Evolutionary conservation across 2,113 vertebrate species (phyloP).

Genomic region (Gymnocephalus cernua): DNA sequence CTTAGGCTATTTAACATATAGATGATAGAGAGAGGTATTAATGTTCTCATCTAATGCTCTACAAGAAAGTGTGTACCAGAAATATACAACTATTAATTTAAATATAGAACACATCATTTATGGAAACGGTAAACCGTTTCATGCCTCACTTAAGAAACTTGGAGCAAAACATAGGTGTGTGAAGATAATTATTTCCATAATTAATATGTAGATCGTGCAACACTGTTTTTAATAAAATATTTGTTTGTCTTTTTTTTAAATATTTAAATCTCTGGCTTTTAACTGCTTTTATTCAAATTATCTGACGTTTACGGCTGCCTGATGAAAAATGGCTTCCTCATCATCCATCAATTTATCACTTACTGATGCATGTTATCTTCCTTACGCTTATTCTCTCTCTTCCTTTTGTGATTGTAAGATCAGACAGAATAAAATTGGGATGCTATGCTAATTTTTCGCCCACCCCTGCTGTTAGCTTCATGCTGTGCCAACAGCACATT

Average conservation of each 20-base stretch:
- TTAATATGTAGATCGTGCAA: background rate
- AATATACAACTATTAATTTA: too few species aligned
- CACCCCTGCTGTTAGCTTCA: conserved; percentile 42
- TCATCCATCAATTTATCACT: conserved; percentile 43
- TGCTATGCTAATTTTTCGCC: conserved; percentile 43
- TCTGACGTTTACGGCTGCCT: background rate
- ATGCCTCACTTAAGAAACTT: background rate
- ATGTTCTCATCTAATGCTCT: too few species aligned
- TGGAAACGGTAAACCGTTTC: background rate
- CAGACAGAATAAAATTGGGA: conserved; percentile 36
- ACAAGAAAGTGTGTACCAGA: background rate
- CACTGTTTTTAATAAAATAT: background rate
- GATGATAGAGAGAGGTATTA: too few species aligned
- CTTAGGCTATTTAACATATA: too few species aligned
- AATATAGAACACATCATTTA: too few species aligned
- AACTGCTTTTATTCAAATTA: background rate
- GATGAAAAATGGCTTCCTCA: background rate
- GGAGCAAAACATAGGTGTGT: background rate
- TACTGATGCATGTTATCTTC: conserved; percentile 4
- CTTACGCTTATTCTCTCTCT: background rate
- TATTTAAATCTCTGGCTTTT: background rate
- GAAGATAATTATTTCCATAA: background rate
- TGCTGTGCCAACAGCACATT: conserved; percentile 53
- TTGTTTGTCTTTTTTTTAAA: background rate
- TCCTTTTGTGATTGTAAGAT: conserved; percentile 7